phyloP scores from a whole-genome alignment of 2,113 vertebrate genomes.

The Rana temporaria region DNA sequence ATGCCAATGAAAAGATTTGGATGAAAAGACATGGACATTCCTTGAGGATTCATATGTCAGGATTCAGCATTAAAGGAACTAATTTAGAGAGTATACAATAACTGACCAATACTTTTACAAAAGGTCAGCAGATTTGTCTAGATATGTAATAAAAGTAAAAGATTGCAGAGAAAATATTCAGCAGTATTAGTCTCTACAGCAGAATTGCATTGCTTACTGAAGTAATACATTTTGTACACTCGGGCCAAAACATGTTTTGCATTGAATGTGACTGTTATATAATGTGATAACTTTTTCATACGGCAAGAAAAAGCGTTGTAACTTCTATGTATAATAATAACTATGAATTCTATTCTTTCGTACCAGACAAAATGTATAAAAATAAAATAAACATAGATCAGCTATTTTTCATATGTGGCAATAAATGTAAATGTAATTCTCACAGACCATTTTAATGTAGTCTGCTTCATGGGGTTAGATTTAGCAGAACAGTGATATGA shows the following conservation, averaged over 20 bases:
- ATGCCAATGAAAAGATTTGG: constrained; percentile 18
- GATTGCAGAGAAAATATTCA: not conserved
- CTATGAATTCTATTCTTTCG: too few species aligned
- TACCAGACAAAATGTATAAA: too few species aligned
- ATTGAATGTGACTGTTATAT: too few species aligned
- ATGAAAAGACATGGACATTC: constrained; percentile 22
- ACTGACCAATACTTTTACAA: constrained; percentile 33
- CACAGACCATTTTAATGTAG: too few species aligned
- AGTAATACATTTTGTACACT: not conserved
- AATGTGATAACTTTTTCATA: too few species aligned
- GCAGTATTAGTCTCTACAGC: not conserved
- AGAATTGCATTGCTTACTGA: not conserved
- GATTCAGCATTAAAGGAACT: constrained; percentile 3
- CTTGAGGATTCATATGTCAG: constrained; percentile 19
- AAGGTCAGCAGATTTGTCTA: constrained; percentile 24
- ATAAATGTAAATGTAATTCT: too few species aligned
- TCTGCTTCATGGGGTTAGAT: too few species aligned
- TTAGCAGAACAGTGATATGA: too few species aligned
- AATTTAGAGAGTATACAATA: constrained; percentile 39
- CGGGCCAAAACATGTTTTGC: not conserved
- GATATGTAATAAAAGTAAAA: not conserved
- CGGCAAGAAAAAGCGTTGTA: too few species aligned
- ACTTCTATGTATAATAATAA: too few species aligned
- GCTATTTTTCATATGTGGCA: too few species aligned
- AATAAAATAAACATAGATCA: too few species aligned